Conservation (phyloP, 2,113 vertebrate species). For the Perca schrenkii region DNA sequence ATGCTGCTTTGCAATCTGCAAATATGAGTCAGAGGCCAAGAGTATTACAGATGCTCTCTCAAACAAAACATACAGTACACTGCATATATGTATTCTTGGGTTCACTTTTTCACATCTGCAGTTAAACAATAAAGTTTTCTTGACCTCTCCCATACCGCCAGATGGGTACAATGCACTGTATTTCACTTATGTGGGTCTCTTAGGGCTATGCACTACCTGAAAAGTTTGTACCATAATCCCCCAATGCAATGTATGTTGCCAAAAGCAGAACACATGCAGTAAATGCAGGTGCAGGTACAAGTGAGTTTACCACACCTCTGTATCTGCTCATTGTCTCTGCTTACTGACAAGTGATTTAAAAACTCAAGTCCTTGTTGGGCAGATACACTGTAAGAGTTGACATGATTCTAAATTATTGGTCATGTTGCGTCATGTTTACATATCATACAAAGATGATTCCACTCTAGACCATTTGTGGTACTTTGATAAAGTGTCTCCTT, state of each 20-base stretch:
- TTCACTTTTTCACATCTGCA: background rate
- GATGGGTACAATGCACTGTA: slow-evolving; percentile 10
- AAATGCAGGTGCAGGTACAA: slow-evolving; percentile 26
- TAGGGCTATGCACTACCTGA: slow-evolving; percentile 22
- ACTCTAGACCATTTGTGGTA: background rate
- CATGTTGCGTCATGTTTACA: background rate
- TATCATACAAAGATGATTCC: background rate
- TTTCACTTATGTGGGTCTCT: slow-evolving; percentile 35
- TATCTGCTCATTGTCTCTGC: background rate
- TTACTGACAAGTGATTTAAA: background rate
- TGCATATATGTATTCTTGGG: background rate
- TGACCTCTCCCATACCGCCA: slow-evolving; percentile 27
- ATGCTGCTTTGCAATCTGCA: slow-evolving; percentile 42
- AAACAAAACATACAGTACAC: background rate
- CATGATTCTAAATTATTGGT: background rate
- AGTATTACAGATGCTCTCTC: slow-evolving; percentile 32
- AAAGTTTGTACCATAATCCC: slow-evolving; percentile 25
- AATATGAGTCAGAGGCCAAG: slow-evolving; percentile 56
- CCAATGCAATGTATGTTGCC: slow-evolving; percentile 19
- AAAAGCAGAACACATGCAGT: slow-evolving; percentile 39
- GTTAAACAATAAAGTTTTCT: background rate
- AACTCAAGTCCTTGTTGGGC: background rate
- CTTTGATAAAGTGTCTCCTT: background rate
- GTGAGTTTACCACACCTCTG: no score
- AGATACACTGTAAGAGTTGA: background rate